Conservation (phyloP, 2,888 invertebrate species). For the Drosophila kambysellisi region DNA sequence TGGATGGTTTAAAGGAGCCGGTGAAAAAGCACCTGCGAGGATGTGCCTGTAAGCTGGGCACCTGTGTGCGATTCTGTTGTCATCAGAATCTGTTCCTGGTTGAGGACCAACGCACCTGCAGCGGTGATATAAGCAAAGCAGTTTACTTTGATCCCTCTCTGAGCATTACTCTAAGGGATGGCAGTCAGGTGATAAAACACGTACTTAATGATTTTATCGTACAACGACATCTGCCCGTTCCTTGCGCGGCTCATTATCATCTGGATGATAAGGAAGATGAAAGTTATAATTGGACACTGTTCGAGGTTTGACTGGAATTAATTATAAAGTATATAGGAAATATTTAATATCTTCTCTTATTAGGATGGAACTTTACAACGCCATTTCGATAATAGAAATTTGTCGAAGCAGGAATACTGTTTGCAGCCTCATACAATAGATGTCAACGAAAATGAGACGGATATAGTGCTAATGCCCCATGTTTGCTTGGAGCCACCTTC, state of each 20-base stretch:
- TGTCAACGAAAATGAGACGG: accelerated
- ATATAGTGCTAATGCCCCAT: slow-evolving; percentile 30
- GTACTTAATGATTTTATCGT: slow-evolving; percentile 38
- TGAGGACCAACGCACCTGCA: slow-evolving; percentile 16
- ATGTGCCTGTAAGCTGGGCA: slow-evolving; percentile 73
- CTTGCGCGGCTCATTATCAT: slow-evolving; percentile 39
- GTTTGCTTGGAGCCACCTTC: not conserved
- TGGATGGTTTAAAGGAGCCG: not conserved
- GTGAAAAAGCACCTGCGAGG: slow-evolving; percentile 62
- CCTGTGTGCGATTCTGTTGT: slow-evolving; percentile 81
- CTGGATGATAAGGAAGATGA: slow-evolving; percentile 7
- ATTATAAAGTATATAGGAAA: accelerated
- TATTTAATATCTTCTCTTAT: not conserved
- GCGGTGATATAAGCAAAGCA: not conserved
- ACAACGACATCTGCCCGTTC: slow-evolving; percentile 42
- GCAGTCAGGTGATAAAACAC: slow-evolving; percentile 8
- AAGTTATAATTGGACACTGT: slow-evolving; percentile 37
- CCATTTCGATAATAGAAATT: not conserved
- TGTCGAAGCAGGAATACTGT: slow-evolving; percentile 44
- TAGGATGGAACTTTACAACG: slow-evolving; percentile 38
- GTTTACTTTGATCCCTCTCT: slow-evolving; percentile 26
- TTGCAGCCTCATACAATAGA: slow-evolving; percentile 28
- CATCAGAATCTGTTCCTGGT: slow-evolving; percentile 18
- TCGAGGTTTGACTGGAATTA: slow-evolving; percentile 29
- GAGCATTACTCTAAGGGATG: slow-evolving; percentile 25